Evolutionary conservation across 2,888 invertebrate genomes (phyloP).

Genomic region (Sabellastarte sp.): DNA sequence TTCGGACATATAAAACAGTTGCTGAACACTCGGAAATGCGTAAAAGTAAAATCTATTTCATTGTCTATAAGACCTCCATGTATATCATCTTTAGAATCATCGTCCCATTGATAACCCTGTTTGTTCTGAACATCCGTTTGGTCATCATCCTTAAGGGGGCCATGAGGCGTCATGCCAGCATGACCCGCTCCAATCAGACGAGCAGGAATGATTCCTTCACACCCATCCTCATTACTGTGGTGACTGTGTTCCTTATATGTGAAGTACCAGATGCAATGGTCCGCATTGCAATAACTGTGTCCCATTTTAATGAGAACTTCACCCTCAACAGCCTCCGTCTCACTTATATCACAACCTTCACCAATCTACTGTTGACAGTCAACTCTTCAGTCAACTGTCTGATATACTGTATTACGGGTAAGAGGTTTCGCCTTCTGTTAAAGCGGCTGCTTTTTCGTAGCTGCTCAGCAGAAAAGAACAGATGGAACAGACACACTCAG

Average conservation of each 20-base stretch:
- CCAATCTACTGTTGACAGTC: conserved; percentile 27
- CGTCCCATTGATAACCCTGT: conserved; percentile 17
- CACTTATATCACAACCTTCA: conserved; percentile 15
- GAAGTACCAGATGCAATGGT: not conserved
- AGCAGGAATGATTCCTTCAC: not conserved
- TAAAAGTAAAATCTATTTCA: conserved; percentile 14
- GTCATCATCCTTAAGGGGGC: conserved; percentile 14
- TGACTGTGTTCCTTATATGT: conserved; percentile 1
- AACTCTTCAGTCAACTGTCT: conserved; percentile 33
- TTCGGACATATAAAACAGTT: not conserved
- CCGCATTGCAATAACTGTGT: not conserved
- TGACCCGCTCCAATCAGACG: not conserved
- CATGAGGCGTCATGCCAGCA: not conserved
- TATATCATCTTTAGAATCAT: conserved; percentile 25
- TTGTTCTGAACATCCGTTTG: conserved; percentile 20
- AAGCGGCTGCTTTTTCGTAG: not conserved
- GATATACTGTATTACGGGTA: conserved; percentile 25
- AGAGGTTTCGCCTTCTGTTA: conserved; percentile 6
- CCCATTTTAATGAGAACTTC: not conserved
- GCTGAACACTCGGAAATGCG: conserved; percentile 13
- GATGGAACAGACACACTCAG: no score
- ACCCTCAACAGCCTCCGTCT: not conserved
- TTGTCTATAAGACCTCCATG: conserved; percentile 23
- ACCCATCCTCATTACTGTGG: not conserved
- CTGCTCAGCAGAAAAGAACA: not conserved